These are phyloP conservation scores for Bombyx mandarina DNA, from an alignment of 1,140 invertebrate species.

Conservation along the genomic window DNA sequence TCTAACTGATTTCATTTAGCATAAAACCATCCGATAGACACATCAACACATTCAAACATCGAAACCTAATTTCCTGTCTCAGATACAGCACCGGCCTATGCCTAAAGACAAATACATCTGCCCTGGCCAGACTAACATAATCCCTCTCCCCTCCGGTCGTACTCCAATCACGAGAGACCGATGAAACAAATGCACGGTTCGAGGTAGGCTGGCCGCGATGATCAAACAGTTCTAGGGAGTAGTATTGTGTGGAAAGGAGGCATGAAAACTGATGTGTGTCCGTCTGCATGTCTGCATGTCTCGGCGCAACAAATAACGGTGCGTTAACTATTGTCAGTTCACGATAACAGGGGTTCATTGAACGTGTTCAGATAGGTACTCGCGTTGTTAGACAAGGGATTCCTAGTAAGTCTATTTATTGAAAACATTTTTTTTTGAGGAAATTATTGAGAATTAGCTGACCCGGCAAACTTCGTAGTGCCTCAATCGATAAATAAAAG, in stretches of 20 bases:
- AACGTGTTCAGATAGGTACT: no score
- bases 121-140: slow-evolving; percentile 28
- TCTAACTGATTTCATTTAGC: slow-evolving; percentile 11
- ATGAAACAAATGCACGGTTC: slow-evolving; percentile 22
- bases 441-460: no score
- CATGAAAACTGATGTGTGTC: slow-evolving; percentile 16
- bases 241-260: slow-evolving; percentile 17
- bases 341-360: no score
- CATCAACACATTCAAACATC: slow-evolving; percentile 43
- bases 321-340: no score
- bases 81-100: slow-evolving; percentile 52
- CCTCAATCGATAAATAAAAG: no score
- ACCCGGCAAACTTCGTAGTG: no score
- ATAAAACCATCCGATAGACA: slow-evolving; percentile 28
- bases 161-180: slow-evolving; percentile 11
- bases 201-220: slow-evolving; percentile 12
- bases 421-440: no score
- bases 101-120: slow-evolving; percentile 60
- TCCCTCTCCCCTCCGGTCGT: slow-evolving; percentile 18
- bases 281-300: neutral
- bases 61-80: slow-evolving; percentile 68
- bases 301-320: no score
- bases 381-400: no score
- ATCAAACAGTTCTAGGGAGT: slow-evolving; percentile 16
- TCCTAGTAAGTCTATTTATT: no score